Conservation (phyloP, 2,797 vertebrate genomes). For the Distichodus sexfasciatus region DNA sequence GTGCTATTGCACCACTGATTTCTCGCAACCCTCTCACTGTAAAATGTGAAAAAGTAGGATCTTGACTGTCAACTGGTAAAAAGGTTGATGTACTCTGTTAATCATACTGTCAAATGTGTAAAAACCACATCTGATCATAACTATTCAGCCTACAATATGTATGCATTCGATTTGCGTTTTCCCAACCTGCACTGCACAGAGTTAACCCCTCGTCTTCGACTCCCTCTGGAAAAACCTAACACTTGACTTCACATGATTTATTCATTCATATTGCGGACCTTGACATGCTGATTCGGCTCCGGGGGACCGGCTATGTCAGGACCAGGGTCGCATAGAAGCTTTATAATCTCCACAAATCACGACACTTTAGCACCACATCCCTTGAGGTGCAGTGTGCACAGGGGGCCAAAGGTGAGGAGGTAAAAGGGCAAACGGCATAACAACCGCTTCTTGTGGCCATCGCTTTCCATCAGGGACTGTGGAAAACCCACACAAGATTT, state of each 20-base stretch:
- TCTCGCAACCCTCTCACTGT: too few relatives aligned
- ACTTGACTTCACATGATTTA: not conserved
- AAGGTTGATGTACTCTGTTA: too few relatives aligned
- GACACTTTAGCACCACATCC: slow-evolving; percentile 19
- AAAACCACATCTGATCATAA: too few relatives aligned
- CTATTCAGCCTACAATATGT: too few relatives aligned
- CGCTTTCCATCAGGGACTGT: slow-evolving; percentile 10
- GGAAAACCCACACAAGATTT: not conserved
- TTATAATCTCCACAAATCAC: slow-evolving; percentile 25
- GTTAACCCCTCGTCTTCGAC: not conserved
- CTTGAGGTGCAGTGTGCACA: slow-evolving; percentile 1
- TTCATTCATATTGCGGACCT: not conserved
- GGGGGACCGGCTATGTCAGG: not conserved
- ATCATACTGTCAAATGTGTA: too few relatives aligned
- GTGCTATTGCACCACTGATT: too few relatives aligned
- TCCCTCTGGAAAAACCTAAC: not conserved
- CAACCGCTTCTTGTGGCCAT: not conserved
- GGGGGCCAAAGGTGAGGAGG: slow-evolving; percentile 9
- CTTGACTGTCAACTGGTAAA: too few relatives aligned
- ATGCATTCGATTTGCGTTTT: too few relatives aligned
- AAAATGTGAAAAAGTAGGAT: too few relatives aligned
- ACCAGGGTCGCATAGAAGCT: slow-evolving; percentile 12
- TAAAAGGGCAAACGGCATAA: not conserved
- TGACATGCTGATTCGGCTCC: slow-evolving; percentile 12
- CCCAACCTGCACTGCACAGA: not conserved